phyloP scores from a whole-genome alignment of 2,797 vertebrate species.

The Lithobates sylvaticus region DNA sequence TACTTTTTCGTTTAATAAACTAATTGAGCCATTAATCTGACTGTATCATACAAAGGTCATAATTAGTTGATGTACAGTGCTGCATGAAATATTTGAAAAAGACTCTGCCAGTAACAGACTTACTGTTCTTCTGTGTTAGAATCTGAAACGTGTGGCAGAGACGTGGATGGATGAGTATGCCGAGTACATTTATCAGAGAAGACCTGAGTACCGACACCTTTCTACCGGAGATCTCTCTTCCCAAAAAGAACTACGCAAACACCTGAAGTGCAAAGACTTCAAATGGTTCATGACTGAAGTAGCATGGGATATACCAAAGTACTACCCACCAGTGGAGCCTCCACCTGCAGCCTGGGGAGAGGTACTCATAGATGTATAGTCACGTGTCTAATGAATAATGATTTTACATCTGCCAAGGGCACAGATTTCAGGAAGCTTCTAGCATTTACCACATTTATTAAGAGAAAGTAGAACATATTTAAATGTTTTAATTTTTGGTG shows the following conservation, averaged over 20 bases:
- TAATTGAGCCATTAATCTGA: slow-evolving; percentile 50
- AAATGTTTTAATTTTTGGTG: no score
- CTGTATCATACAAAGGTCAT: slow-evolving; percentile 50
- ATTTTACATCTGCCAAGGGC: no score
- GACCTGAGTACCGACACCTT: slow-evolving; percentile 89
- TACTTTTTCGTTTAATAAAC: slow-evolving; percentile 56
- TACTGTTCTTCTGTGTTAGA: slow-evolving; percentile 72
- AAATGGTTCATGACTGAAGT: slow-evolving; percentile 90
- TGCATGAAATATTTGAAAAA: slow-evolving; percentile 40
- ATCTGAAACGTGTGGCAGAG: slow-evolving; percentile 89
- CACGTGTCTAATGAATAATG: neutral
- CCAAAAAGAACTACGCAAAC: slow-evolving; percentile 87
- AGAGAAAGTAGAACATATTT: no score
- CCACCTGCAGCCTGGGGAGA: slow-evolving; percentile 88
- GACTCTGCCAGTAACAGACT: slow-evolving; percentile 15
- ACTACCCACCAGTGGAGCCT: slow-evolving; percentile 89
- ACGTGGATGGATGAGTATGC: slow-evolving; percentile 93
- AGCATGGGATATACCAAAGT: slow-evolving; percentile 89
- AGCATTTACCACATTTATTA: no score
- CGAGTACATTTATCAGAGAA: slow-evolving; percentile 88
- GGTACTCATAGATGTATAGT: slow-evolving; percentile 71
- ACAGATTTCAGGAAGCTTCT: no score
- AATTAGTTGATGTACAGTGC: slow-evolving; percentile 54
- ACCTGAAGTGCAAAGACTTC: slow-evolving; percentile 90
- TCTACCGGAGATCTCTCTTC: slow-evolving; percentile 87